Percentiles rank a stretch among this genome's conserved stretches.
Evolutionary conservation across 2,797 vertebrate species (phyloP).

Genomic region (Kryptopterus vitreolus): DNA sequence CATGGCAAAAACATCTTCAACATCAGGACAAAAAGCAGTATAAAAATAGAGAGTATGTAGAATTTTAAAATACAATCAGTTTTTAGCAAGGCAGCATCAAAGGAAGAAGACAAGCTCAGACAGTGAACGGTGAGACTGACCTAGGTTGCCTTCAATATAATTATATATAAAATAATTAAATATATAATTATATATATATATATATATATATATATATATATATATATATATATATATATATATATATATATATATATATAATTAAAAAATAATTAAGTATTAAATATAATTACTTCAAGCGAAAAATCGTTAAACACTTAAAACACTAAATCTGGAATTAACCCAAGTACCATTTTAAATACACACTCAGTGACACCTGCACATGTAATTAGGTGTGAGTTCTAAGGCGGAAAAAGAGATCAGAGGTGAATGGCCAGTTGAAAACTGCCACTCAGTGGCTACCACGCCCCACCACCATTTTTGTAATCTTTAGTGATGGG

Average conservation of each 20-base stretch:
- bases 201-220: too few species aligned
- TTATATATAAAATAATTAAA: too few species aligned
- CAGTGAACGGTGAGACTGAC: conserved; percentile 3
- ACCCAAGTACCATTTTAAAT: background rate
- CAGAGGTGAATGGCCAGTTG: background rate
- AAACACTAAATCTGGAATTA: background rate
- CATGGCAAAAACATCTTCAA: background rate
- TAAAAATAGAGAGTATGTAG: background rate
- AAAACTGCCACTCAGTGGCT: background rate
- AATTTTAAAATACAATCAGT: background rate
- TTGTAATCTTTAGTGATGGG: background rate
- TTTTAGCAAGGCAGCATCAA: background rate
- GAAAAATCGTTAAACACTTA: background rate
- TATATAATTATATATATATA: too few species aligned
- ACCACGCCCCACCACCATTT: background rate
- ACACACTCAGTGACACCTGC: background rate
- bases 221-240: too few species aligned
- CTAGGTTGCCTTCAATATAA: too few species aligned
- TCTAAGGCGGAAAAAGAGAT: background rate
- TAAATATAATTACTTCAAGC: background rate
- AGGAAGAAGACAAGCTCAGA: conserved; percentile 10
- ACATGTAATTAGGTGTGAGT: too few species aligned
- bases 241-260: too few species aligned
- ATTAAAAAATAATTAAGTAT: too few species aligned
- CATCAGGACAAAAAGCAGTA: background rate